phyloP scores from a whole-genome alignment of 2,113 vertebrate genomes.

The Elachura formosa region DNA sequence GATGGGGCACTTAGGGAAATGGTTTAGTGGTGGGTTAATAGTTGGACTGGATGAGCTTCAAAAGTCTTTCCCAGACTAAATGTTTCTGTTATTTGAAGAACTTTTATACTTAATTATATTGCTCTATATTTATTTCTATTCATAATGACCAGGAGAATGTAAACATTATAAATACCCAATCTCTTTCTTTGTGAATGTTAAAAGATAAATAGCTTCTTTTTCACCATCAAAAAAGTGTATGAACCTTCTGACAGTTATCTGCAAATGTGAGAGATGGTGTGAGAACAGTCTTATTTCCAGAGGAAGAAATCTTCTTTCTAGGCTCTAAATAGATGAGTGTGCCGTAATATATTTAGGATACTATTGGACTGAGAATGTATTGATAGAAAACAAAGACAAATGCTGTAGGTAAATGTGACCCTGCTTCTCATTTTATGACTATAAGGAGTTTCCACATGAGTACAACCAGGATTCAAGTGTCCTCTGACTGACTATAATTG shows the following conservation, averaged over 20 bases:
- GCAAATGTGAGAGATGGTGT: not conserved
- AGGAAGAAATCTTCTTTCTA: not conserved
- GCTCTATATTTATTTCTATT: not conserved
- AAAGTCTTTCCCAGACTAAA: not conserved
- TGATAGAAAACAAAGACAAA: not conserved
- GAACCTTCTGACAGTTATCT: not conserved
- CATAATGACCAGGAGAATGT: not conserved
- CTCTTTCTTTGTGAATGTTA: not conserved
- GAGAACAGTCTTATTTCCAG: not conserved
- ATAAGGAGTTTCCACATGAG: not conserved
- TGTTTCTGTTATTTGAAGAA: not conserved
- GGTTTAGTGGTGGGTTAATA: not conserved
- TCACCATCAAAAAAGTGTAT: not conserved
- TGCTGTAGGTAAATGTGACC: not conserved
- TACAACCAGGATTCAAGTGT: not conserved
- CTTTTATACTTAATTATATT: not conserved
- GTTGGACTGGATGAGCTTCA: not conserved
- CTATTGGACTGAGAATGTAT: not conserved
- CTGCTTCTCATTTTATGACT: not conserved
- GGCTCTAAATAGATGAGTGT: not conserved
- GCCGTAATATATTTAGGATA: not conserved
- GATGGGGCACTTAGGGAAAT: not conserved
- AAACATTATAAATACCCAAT: not conserved
- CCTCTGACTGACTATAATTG: not conserved
- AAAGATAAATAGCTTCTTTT: not conserved